Evolutionary conservation across 30 jellyfish, hydroid and myxozoan genomes (phyloP).

Genomic region (Chrysaora quinquecirrha): DNA sequence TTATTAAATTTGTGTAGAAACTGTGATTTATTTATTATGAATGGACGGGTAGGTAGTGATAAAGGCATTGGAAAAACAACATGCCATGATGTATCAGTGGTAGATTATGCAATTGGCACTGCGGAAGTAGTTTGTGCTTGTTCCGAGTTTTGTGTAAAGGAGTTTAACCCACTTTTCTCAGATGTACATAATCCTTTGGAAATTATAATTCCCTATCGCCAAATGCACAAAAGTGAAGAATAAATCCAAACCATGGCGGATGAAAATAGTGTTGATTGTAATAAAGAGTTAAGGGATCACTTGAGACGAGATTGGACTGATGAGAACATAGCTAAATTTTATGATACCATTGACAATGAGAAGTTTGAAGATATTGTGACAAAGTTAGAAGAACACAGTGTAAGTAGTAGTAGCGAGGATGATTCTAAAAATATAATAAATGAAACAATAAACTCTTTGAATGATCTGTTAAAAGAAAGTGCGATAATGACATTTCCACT

Average conservation of each 20-base stretch:
- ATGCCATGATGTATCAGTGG: slow-evolving; percentile 10
- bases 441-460: not conserved
- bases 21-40: slow-evolving; percentile 17
- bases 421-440: not conserved
- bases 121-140: slow-evolving; percentile 20
- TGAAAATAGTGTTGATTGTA: not conserved
- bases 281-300: not conserved
- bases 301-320: slow-evolving; percentile 2
- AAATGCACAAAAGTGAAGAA: not conserved
- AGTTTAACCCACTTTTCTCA: slow-evolving; percentile 18
- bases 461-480: not conserved
- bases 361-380: not conserved
- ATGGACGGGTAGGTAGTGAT: slow-evolving; percentile 16
- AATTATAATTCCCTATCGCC: not conserved
- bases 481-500: not conserved
- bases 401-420: not conserved
- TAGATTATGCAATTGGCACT: slow-evolving; percentile 30
- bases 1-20: not conserved
- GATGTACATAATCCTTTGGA: not conserved
- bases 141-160: not conserved
- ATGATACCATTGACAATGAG: not conserved
- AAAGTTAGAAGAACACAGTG: not conserved
- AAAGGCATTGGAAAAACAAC: slow-evolving; percentile 23
- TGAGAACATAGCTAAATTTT: not conserved
- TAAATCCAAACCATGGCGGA: not conserved